Base-by-base conservation (phyloP, 2,797 vertebrate genomes). In the Intellagama lesueurii region DNA sequence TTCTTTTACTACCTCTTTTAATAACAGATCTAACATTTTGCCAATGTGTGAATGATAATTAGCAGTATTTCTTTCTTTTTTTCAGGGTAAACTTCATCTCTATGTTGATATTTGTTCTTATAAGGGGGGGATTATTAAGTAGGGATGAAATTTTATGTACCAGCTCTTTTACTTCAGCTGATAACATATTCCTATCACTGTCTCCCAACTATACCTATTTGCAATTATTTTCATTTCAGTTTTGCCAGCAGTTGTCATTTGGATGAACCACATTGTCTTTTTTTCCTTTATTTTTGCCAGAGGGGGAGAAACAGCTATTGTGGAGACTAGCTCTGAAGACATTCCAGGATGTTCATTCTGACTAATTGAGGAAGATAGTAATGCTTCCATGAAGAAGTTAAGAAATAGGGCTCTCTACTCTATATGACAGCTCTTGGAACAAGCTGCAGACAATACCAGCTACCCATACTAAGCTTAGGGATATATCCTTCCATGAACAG, bases 361-460 rank as follows among this genome's bases (percentile, higher is more conserved):
- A 64, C 52, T 76, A 83, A 76, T 76, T 83, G 72, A 82, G 76
- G 68, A 88, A 76, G 80, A 40, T 76, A 75, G 66, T 75, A 82
- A 83, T 2, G 7, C 64, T 73, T n/a, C 47, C 30, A 35, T 66
- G 7, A 75, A 81, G 78, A 86, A 56, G 17, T 8, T 8, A 22
- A n/a, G 14, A 87, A 81, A 66, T 66, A 70, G 19, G 11, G n/a
- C 44, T 56, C 5, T 7, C 32, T 44, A 81, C 1, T 87, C 49
- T 81, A 32, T 14, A 56, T 73, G 28, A 66, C 17, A 40, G 28
- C 32, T 66, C n/a, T 76, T 82, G 44, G 30, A 26, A 76, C 76
- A 40, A 49, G 56, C 19, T 76, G 24, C 30, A 73, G 49, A 60
- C 28, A 40, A 40, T 7, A 44, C 1, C 17, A 73, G 28, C 49